Base-by-base conservation (phyloP, 2,888 invertebrate genomes). In the Andrena marginata region DNA sequence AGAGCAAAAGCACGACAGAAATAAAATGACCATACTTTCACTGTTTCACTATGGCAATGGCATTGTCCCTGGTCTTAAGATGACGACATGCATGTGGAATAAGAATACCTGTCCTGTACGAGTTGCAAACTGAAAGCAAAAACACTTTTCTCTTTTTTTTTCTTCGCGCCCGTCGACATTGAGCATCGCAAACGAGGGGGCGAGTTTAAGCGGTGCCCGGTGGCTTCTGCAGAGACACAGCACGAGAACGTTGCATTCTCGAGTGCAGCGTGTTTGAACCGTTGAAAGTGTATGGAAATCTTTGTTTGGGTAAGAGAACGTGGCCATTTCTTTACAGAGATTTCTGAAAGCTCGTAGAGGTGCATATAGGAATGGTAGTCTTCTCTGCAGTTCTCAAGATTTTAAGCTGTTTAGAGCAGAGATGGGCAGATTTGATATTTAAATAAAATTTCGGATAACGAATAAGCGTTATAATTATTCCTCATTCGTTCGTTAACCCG, bases 41-140 rank as follows among this genome's bases (percentile, higher is more conserved):
- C 93, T 93, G 92, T 90, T 92, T 93, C 91, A 79, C 90, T 92
- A 92, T 93, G 93, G 93, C 93, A 93, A 94, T 93, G 93, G 93
- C 92, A 94, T 94, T 93, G 93, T 92, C 92, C 92, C 92, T 92
- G 92, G 82, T 74, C 80, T 74, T 82, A 82, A 82, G 84, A 90
- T 91, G 89, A 90, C 90, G 90, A 86, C 89, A 87, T 84, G 92
- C 90, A 90, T 90, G 87, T 89, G 76, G 84, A 92, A 90, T 90
- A 88, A 84, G 87, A 83, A 87, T 80, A 77, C 68, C 62, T n/a
- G 64, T 80, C 75, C 68, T 65, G 76, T 77, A 80, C 82, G 76
- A 69, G 71, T 83, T 71, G 73, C 78, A 76, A 70, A 79, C 80
- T 71, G 76, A 86, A 89, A 84, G 85, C 82, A 87, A 87, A 77